Conservation (phyloP, 2,113 vertebrate genomes). For the Oncorhynchus nerka region DNA sequence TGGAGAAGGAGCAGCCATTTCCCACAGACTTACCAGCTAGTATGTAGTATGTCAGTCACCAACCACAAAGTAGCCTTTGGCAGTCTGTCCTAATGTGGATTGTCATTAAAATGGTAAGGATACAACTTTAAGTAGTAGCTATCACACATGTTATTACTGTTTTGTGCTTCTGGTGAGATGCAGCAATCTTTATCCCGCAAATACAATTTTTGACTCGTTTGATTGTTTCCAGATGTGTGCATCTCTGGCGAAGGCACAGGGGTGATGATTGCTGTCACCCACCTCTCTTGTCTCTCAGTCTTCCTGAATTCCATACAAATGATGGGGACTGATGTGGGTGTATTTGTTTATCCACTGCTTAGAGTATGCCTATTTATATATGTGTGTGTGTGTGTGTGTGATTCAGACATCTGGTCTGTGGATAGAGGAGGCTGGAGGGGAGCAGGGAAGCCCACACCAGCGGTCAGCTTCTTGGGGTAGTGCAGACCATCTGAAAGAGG, state of each 20-base stretch:
- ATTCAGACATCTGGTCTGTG: constrained; percentile 88
- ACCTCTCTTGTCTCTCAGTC: constrained; percentile 1
- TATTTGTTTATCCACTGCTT: not conserved
- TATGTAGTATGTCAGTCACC: not conserved
- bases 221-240: constrained; percentile 56
- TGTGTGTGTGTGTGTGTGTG: constrained; percentile 29
- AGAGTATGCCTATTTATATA: not conserved
- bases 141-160: constrained; percentile 25
- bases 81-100: not conserved
- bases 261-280: constrained; percentile 29
- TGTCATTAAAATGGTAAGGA: not conserved
- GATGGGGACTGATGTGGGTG: not conserved
- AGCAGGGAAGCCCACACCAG: constrained; percentile 86
- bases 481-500: constrained; percentile 94
- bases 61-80: not conserved
- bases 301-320: not conserved
- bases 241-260: constrained; percentile 25
- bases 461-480: constrained; percentile 94
- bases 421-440: constrained; percentile 82
- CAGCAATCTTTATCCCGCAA: constrained; percentile 26
- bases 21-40: not conserved
- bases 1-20: constrained; percentile 37
- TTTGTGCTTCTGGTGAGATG: constrained; percentile 31
- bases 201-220: constrained; percentile 34
- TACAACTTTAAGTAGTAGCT: constrained; percentile 12